A percentile compares a stretch with the other conserved stretches of the same genome.
These are phyloP conservation scores for human DNA, from an alignment of 2,113 vertebrate genomes.

Conservation along the genomic window GRCh38 chr15:35951501-35952000, in stretches of 20 bases:
- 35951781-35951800: slow-evolving; percentile 66
- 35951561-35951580: slow-evolving; percentile 10
- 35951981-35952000: neutral
- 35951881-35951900: slow-evolving; percentile 65
- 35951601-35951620: slow-evolving; percentile 64
- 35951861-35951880: slow-evolving; percentile 75
- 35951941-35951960: slow-evolving; percentile 34
- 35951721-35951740: slow-evolving; percentile 40
- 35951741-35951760: slow-evolving; percentile 70
- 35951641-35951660: slow-evolving; percentile 34
- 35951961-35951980: slow-evolving; percentile 1
- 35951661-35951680: neutral
- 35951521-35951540: neutral
- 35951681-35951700: slow-evolving; percentile 38
- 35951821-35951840: slow-evolving; percentile 53
- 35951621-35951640: slow-evolving; percentile 69
- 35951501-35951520: neutral
- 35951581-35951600: slow-evolving; percentile 28
- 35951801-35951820: slow-evolving; percentile 71
- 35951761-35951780: slow-evolving; percentile 60
- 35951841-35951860: slow-evolving; percentile 61
- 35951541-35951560: neutral
- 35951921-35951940: neutral
- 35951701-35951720: neutral
- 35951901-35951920: slow-evolving; percentile 15